Evolutionary conservation across 2,113 vertebrate genomes (phyloP).

Genomic region (Mionectes macconnelli): DNA sequence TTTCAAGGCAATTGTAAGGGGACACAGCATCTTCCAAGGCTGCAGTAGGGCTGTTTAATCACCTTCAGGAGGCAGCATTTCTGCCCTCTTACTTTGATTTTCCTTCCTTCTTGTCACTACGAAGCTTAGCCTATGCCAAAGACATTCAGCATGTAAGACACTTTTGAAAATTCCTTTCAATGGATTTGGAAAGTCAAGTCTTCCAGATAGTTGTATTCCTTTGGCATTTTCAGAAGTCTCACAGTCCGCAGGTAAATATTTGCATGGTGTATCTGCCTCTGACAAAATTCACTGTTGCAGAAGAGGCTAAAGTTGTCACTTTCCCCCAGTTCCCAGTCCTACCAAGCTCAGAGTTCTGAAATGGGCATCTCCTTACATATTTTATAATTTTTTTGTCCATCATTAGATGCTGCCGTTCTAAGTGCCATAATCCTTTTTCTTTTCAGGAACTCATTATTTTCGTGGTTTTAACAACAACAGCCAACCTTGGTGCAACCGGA

Average conservation of each 20-base stretch:
- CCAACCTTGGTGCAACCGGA: slow-evolving; percentile 87
- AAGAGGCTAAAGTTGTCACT: not conserved
- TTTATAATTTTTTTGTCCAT: not conserved
- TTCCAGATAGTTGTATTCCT: not conserved
- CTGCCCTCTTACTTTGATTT: not conserved
- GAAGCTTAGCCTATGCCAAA: not conserved
- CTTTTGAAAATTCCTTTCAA: not conserved
- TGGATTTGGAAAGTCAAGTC: not conserved
- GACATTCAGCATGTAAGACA: not conserved
- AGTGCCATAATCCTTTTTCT: not conserved
- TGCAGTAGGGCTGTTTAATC: not conserved
- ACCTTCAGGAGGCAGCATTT: not conserved
- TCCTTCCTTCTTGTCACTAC: not conserved
- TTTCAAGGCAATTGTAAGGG: not conserved
- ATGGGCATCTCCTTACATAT: not conserved
- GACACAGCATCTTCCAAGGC: not conserved
- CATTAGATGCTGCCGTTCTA: not conserved
- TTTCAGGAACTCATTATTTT: slow-evolving; percentile 91
- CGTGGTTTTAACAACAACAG: slow-evolving; percentile 90
- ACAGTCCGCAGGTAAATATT: not conserved
- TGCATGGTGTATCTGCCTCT: not conserved
- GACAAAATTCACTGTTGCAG: not conserved
- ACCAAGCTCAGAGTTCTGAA: not conserved
- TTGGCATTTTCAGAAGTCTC: not conserved
- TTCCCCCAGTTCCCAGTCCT: not conserved